These are phyloP conservation scores for Lerema accius DNA, from an alignment of 1,140 invertebrate genomes.

Conservation along the genomic window DNA sequence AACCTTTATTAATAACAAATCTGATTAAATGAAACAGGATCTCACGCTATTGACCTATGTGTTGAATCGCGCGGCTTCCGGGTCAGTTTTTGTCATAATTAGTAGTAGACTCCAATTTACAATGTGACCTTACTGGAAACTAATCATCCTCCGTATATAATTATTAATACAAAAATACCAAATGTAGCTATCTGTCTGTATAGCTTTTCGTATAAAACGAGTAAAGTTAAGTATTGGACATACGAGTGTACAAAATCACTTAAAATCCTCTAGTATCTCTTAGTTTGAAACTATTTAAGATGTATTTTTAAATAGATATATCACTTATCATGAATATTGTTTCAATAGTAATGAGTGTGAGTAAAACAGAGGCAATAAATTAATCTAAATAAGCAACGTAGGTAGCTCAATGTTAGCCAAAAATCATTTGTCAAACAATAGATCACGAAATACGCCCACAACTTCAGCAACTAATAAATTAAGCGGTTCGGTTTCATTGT, in stretches of 20 bases:
- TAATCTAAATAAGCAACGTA: constrained; percentile 6
- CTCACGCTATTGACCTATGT: constrained; percentile 31
- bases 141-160: constrained; percentile 49
- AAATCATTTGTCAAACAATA: constrained; percentile 36
- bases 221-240: too few relatives aligned
- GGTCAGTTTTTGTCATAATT: constrained; percentile 50
- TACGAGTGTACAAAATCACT: too few relatives aligned
- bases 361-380: not conserved
- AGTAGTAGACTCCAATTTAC: constrained; percentile 53
- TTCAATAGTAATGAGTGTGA: not conserved
- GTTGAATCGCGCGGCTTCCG: constrained; percentile 12
- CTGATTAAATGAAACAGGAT: constrained; percentile 36
- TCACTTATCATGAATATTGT: too few relatives aligned
- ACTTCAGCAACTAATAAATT: constrained; percentile 17
- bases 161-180: not conserved
- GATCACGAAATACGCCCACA: constrained; percentile 22
- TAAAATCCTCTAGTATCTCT: too few relatives aligned
- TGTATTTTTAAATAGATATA: too few relatives aligned
- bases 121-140: constrained; percentile 52
- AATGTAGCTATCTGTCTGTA: not conserved
- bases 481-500: constrained; percentile 12
- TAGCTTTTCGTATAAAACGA: too few relatives aligned
- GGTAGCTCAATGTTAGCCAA: constrained; percentile 30
- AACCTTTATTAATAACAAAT: constrained; percentile 12
- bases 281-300: too few relatives aligned